Conservation (phyloP, 2,797 vertebrate genomes). For the Erpetoichthys calabaricus region DNA sequence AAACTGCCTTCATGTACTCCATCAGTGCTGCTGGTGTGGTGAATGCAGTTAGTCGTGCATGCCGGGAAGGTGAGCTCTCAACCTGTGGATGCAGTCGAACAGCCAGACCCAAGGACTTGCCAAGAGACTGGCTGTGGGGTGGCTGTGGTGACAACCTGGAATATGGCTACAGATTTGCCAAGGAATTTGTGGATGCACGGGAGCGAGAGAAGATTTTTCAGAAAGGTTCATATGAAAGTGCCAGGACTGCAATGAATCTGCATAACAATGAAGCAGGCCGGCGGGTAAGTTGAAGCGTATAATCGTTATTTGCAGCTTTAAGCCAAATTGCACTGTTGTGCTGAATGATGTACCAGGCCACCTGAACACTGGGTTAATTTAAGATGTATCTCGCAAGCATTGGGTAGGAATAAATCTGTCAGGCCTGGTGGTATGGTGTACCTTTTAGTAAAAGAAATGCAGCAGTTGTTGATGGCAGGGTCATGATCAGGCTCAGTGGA, state of each 20-base stretch:
- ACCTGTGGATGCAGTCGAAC: slow-evolving; percentile 91
- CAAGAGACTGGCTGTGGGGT: slow-evolving; percentile 94
- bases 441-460: no score
- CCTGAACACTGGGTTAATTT: no score
- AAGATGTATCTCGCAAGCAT: no score
- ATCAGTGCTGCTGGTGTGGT: slow-evolving; percentile 91
- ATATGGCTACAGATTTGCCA: slow-evolving; percentile 90
- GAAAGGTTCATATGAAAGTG: slow-evolving; percentile 74
- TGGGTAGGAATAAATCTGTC: no score
- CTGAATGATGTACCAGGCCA: no score
- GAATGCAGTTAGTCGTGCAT: slow-evolving; percentile 88
- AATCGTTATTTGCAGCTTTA: no score
- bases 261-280: slow-evolving; percentile 94
- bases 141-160: slow-evolving; percentile 94
- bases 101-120: slow-evolving; percentile 80
- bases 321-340: no score
- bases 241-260: slow-evolving; percentile 82
- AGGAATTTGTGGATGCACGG: slow-evolving; percentile 92
- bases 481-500: no score
- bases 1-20: slow-evolving; percentile 89
- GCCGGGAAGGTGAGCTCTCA: slow-evolving; percentile 88
- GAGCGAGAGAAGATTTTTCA: slow-evolving; percentile 83
- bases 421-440: no score
- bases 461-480: no score
- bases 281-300: slow-evolving; percentile 58